Base-by-base conservation (phyloP, 2,113 vertebrate species). In the Tragelaphus strepsiceros region DNA sequence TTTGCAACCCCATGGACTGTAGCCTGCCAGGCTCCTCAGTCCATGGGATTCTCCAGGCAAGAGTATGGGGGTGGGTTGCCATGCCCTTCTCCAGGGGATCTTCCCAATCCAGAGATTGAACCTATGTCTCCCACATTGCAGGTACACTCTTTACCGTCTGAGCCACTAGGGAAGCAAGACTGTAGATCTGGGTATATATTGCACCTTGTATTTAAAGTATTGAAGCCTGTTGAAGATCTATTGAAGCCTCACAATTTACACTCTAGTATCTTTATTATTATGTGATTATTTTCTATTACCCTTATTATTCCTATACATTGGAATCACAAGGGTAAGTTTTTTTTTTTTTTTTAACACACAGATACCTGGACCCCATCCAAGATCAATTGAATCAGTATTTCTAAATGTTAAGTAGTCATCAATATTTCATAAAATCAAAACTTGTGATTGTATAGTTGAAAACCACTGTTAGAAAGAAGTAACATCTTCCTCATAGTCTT, bases 141-240 rank as follows among this genome's bases (percentile, higher is more conserved):
- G 32, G 32, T 8, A 35, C 17, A 67, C n/a, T 35, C 64, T 67
- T 19, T 21, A 67, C 32, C 0, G 0, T 17, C 4, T 71, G 17
- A 71, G 32, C 32, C 17, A 67, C 32, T 35, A 67, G 64, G 17
- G 32, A 67, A 82, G 56, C 16, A 8, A 21, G 3, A 3, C 43
- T 43, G 43, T 43, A 87, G 26, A 58, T 1, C 10, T 83, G 5
- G 1, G 2, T 6, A 30, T 24, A 51, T 83, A 16, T 83, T 83
- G 16, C 12, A 22, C 9, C 8, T 74, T 84, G 17, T 43, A 35
- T 90, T 83, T 49, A 84, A 92, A 92, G 43, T 83, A 43, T 32
- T 64, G 5, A 88, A 78, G 19, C 8, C 39, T 62, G 1, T 35
- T 71, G 64, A 11, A 71, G 64, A 71, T 2, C 64, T 67, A 54